Conservation (phyloP, 2,888 invertebrate species). For the Synergus laeviventris region DNA sequence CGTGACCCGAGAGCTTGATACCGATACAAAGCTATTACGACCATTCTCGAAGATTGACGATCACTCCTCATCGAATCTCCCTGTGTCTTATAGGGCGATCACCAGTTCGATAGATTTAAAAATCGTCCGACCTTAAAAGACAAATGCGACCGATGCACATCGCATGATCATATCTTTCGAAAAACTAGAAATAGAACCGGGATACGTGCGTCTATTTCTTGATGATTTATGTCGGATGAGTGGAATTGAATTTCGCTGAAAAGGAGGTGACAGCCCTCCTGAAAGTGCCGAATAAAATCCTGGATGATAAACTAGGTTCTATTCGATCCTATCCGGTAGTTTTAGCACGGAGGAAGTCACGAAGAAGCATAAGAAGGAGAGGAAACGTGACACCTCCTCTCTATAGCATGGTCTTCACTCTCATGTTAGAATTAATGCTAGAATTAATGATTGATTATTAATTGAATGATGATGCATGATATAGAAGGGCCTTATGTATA, state of each 20-base stretch:
- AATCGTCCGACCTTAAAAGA: conserved; percentile 32
- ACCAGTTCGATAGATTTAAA: conserved; percentile 23
- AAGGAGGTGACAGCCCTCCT: background rate
- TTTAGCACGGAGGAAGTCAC: too few relatives aligned
- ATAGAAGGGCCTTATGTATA: too few relatives aligned
- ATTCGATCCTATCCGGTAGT: background rate
- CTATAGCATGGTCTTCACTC: too few relatives aligned
- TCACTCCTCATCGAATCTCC: conserved; percentile 18
- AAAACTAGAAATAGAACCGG: background rate
- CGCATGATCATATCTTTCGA: conserved; percentile 31
- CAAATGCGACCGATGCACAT: conserved; percentile 28
- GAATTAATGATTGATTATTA: too few relatives aligned
- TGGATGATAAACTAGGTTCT: too few relatives aligned
- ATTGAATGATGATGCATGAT: too few relatives aligned
- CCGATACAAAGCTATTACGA: conserved; percentile 46
- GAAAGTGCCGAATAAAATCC: too few relatives aligned
- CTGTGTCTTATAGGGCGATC: conserved; percentile 19
- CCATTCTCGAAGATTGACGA: conserved; percentile 46
- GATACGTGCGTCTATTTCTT: conserved; percentile 14
- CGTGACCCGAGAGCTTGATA: conserved; percentile 52
- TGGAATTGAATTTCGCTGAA: conserved; percentile 11
- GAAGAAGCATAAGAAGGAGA: too few relatives aligned
- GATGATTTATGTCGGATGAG: conserved; percentile 27
- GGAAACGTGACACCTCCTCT: too few relatives aligned
- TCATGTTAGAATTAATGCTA: too few relatives aligned